Conservation (phyloP, 2,888 invertebrate genomes). For the Eristalinus aeneus region DNA sequence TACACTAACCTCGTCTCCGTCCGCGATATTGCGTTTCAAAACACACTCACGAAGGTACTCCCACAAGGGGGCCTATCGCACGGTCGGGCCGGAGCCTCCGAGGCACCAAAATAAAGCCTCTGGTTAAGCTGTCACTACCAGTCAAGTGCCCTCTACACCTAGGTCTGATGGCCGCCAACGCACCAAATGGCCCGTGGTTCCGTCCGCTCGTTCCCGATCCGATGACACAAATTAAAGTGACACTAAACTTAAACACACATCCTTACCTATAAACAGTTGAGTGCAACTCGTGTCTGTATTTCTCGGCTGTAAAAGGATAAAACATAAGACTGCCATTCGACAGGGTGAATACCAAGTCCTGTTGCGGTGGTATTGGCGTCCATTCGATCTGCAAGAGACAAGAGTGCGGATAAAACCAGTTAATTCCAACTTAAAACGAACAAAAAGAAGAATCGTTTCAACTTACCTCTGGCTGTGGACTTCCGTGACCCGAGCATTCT, state of each 20-base stretch:
- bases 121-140: no score
- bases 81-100: no score
- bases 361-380: constrained; percentile 86
- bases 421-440: constrained; percentile 35
- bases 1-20: no score
- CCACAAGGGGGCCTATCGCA: no score
- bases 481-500: constrained; percentile 86
- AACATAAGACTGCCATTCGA: constrained; percentile 93
- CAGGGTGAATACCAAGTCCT: constrained; percentile 88
- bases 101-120: no score
- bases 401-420: background rate
- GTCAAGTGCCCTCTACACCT: no score
- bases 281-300: constrained; percentile 92
- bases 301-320: constrained; percentile 90
- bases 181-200: no score
- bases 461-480: constrained; percentile 85
- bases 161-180: no score
- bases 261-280: constrained; percentile 89
- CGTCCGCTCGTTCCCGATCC: no score
- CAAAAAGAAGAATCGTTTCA: constrained; percentile 35
- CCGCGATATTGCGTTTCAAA: no score
- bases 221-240: no score
- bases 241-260: background rate
- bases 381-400: constrained; percentile 85
- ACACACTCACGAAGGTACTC: no score